Percentiles rank a stretch among this genome's conserved stretches.
Conservation (phyloP, 2,797 vertebrate genomes). For the Delichon dasypus region DNA sequence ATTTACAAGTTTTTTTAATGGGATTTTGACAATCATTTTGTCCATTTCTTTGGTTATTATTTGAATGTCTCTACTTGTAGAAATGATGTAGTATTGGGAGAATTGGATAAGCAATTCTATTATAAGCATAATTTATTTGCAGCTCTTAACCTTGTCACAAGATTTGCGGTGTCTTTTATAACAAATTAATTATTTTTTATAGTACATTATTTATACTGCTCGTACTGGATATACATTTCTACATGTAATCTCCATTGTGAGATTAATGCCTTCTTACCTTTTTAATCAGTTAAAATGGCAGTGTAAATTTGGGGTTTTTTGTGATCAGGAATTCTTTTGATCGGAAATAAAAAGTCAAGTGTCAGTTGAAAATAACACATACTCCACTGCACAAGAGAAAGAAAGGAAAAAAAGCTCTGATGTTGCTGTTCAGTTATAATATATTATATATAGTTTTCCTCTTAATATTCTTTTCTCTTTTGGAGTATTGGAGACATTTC, state of each 20-base stretch:
- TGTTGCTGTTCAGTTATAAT: background rate
- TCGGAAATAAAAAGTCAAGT: background rate
- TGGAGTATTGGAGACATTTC: background rate
- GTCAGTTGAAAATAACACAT: background rate
- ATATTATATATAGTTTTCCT: background rate
- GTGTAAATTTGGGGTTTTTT: background rate
- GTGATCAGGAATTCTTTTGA: background rate
- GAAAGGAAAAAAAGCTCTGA: background rate
- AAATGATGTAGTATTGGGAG: background rate
- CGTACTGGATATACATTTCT: background rate
- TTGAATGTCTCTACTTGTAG: background rate
- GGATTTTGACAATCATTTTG: background rate
- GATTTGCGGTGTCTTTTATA: background rate
- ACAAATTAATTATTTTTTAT: background rate
- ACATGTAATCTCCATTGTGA: background rate
- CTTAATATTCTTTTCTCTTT: background rate
- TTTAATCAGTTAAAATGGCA: background rate
- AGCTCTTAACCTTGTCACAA: background rate
- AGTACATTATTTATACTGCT: background rate
- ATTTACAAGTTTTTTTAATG: background rate
- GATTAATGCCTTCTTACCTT: background rate
- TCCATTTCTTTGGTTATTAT: background rate
- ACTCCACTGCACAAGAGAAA: background rate
- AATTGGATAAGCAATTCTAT: background rate
- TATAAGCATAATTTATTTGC: background rate